phyloP scores from a whole-genome alignment of 2,113 vertebrate genomes.

The Merops nubicus region DNA sequence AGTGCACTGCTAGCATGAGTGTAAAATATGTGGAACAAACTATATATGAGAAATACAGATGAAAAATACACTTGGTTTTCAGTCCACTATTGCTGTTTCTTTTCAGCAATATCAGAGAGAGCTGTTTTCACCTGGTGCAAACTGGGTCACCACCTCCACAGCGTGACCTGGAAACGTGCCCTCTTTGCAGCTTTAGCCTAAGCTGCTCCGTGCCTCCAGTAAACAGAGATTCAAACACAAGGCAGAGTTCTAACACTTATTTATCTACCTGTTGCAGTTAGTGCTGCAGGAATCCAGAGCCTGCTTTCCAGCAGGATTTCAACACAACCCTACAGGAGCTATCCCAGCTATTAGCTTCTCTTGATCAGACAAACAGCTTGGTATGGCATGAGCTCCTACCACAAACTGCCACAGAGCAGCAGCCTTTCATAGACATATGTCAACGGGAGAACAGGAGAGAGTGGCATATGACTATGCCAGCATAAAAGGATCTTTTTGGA shows the following conservation, averaged over 20 bases:
- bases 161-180: not conserved
- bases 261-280: not conserved
- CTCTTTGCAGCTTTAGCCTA: not conserved
- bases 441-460: not conserved
- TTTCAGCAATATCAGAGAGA: not conserved
- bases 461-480: not conserved
- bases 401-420: not conserved
- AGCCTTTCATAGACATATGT: not conserved
- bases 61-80: not conserved
- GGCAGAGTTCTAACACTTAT: not conserved
- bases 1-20: too few species aligned
- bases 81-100: not conserved
- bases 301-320: not conserved
- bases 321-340: not conserved
- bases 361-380: not conserved
- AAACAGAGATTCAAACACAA: not conserved
- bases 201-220: not conserved
- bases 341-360: not conserved
- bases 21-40: not conserved
- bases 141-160: not conserved
- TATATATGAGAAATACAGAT: not conserved
- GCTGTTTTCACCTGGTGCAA: not conserved
- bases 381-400: not conserved
- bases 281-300: not conserved
- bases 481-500: not conserved